Percentiles rank a stretch among this genome's conserved stretches.
These are phyloP conservation scores for Troides helena DNA, from an alignment of 2,888 invertebrate species.

Conservation along the genomic window DNA sequence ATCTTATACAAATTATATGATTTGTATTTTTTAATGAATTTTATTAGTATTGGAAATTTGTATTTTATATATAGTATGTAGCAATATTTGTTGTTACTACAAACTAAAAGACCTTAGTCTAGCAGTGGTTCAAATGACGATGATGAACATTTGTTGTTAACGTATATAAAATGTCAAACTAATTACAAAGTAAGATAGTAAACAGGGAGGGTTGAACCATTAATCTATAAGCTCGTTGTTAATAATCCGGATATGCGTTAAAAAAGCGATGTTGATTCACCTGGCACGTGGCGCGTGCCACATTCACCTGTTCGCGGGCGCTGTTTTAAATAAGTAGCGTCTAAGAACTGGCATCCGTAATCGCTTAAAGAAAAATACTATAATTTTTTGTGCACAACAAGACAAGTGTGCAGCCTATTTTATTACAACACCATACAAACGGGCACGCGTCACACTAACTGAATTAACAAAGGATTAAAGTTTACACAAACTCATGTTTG, in stretches of 20 bases:
- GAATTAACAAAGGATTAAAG: neutral
- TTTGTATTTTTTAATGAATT: no score
- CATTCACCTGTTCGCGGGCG: constrained; percentile 61
- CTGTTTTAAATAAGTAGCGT: constrained; percentile 47
- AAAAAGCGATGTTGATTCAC: constrained; percentile 50
- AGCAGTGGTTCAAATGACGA: no score
- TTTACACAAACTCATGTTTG: neutral
- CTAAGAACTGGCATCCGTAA: constrained; percentile 39
- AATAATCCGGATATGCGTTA: constrained; percentile 29
- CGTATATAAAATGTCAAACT: neutral
- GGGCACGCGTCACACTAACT: neutral
- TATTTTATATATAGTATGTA: no score
- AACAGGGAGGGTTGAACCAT: constrained; percentile 13
- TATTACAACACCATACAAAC: neutral
- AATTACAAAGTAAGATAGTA: constrained; percentile 1
- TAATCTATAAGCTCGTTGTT: constrained; percentile 22
- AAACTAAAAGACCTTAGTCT: no score
- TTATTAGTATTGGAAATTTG: no score
- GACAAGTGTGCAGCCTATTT: constrained; percentile 33
- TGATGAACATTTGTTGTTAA: neutral
- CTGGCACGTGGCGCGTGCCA: constrained; percentile 65
- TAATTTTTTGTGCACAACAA: constrained; percentile 45
- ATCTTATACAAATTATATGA: no score
- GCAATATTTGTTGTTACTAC: no score
- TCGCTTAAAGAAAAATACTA: constrained; percentile 41